Percentiles rank a stretch among this genome's conserved stretches.
These are phyloP conservation scores for Pseudomyrmex sp. DNA, from an alignment of 1,140 invertebrate genomes.

Conservation along the genomic window DNA sequence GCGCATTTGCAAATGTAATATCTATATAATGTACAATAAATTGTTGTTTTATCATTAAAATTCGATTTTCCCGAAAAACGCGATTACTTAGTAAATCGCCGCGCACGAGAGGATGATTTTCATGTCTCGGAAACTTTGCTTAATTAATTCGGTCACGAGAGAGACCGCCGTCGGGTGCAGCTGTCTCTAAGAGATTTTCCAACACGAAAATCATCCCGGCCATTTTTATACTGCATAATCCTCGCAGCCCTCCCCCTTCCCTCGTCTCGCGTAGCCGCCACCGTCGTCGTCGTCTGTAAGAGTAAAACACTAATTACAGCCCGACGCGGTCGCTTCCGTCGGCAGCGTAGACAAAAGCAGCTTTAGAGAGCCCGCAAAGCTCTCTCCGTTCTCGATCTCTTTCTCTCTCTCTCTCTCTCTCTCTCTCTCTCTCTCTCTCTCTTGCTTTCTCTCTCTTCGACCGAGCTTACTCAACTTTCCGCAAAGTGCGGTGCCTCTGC, in stretches of 20 bases:
- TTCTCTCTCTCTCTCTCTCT: too few relatives aligned
- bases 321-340: slow-evolving; percentile 40
- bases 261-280: not conserved
- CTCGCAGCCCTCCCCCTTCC: not conserved
- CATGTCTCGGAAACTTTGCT: not conserved
- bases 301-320: slow-evolving; percentile 58
- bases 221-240: slow-evolving; percentile 47
- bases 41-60: not conserved
- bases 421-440: not conserved
- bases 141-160: slow-evolving; percentile 35
- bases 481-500: slow-evolving; percentile 53
- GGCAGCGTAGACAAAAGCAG: slow-evolving; percentile 54
- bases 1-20: too few relatives aligned
- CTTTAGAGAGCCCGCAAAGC: slow-evolving; percentile 55
- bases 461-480: slow-evolving; percentile 48
- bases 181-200: not conserved
- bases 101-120: slow-evolving; percentile 7
- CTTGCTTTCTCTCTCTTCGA: not conserved
- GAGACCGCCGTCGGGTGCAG: not conserved
- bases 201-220: slow-evolving; percentile 18
- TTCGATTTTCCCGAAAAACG: not conserved
- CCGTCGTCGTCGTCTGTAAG: slow-evolving; percentile 13
- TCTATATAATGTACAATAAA: too few relatives aligned
- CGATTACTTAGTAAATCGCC: not conserved
- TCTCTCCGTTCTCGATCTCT: not conserved